phyloP scores from a whole-genome alignment of 2,888 invertebrate species.

The Idaea aversata region DNA sequence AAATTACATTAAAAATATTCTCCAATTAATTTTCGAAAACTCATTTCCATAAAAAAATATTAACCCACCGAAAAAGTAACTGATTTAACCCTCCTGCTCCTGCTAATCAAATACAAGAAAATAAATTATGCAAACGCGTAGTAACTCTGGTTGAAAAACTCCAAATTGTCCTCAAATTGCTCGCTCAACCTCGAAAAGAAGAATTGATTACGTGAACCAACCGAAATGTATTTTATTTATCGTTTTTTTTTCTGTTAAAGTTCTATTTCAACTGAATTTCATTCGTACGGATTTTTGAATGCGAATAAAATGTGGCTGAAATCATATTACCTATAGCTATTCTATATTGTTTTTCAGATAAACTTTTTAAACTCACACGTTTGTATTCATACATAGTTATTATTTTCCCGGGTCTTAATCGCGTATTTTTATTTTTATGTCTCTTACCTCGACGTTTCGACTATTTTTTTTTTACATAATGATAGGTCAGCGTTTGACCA shows the following conservation, averaged over 20 bases:
- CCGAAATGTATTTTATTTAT: constrained; percentile 58
- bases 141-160: not conserved
- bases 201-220: constrained; percentile 52
- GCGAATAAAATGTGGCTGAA: not conserved
- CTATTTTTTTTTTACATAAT: too few species aligned
- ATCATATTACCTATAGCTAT: not conserved
- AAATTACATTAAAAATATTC: not conserved
- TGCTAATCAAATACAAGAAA: not conserved
- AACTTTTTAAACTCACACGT: too few species aligned
- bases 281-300: not conserved
- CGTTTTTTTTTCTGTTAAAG: constrained; percentile 20
- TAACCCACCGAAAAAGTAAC: not conserved
- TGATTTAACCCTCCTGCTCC: not conserved
- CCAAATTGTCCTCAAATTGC: constrained; percentile 35
- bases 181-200: constrained; percentile 46
- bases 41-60: not conserved
- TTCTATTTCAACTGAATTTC: not conserved
- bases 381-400: too few species aligned
- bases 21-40: not conserved
- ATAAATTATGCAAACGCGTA: not conserved
- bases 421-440: too few species aligned
- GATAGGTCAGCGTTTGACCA: too few species aligned
- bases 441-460: too few species aligned
- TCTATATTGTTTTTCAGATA: not conserved
- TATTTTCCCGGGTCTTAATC: too few species aligned